A percentile compares a stretch with the other conserved stretches of the same genome.
Conservation (phyloP, 2,113 vertebrate species). For the Thamnaconus septentrionalis region DNA sequence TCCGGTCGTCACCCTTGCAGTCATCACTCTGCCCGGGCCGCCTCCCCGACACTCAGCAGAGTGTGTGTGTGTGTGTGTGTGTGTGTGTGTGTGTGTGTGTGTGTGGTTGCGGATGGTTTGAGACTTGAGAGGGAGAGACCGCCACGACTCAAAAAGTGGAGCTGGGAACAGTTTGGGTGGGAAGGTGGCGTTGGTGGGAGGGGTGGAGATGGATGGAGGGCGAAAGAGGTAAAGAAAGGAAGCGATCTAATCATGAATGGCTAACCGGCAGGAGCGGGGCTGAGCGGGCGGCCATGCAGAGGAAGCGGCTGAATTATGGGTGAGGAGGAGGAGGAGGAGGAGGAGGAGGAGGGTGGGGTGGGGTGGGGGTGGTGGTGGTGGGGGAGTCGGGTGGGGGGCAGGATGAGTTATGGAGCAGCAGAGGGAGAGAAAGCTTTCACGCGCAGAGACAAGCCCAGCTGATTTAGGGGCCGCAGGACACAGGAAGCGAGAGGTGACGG, state of each 20-base stretch:
- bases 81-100: too few relatives aligned
- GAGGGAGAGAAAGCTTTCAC: constrained; percentile 56
- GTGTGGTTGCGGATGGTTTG: too few relatives aligned
- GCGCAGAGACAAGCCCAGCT: constrained; percentile 53
- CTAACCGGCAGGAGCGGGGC: constrained; percentile 21
- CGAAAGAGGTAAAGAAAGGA: too few relatives aligned
- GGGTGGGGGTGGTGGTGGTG: background rate
- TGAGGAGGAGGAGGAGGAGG: constrained; percentile 19
- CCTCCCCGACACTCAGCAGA: too few relatives aligned
- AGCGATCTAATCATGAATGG: constrained; percentile 24
- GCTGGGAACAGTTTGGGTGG: too few relatives aligned
- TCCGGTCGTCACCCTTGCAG: too few relatives aligned
- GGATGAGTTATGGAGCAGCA: constrained; percentile 54
- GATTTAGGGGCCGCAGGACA: constrained; percentile 66
- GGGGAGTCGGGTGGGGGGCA: constrained; percentile 35
- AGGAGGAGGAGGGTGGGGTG: background rate
- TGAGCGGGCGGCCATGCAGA: constrained; percentile 32
- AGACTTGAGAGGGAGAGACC: too few relatives aligned
- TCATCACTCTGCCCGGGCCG: constrained; percentile 44
- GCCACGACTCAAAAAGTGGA: too few relatives aligned
- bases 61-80: too few relatives aligned
- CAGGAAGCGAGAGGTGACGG: constrained; percentile 32
- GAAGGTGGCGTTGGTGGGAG: too few relatives aligned
- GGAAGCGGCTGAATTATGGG: constrained; percentile 41
- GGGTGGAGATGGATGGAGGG: too few relatives aligned